Conservation (phyloP, 2,888 invertebrate genomes). For the Zhuqinia jingwanae region DNA sequence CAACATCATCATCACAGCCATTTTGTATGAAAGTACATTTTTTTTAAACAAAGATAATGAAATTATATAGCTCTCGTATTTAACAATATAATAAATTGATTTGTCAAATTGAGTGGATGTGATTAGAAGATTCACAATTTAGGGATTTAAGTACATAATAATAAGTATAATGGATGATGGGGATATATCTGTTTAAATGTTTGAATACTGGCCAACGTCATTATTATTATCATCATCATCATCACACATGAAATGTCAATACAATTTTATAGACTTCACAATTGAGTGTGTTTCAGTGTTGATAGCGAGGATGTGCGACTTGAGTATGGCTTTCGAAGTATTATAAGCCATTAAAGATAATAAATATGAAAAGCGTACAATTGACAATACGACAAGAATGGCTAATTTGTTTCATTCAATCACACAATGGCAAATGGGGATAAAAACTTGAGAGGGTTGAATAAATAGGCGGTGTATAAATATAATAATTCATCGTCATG, state of each 20-base stretch:
- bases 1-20: slow-evolving; percentile 29
- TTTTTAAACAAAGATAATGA: slow-evolving; percentile 52
- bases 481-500: slow-evolving; percentile 45
- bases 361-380: slow-evolving; percentile 7
- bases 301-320: not conserved
- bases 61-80: slow-evolving; percentile 39
- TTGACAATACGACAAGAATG: slow-evolving; percentile 31
- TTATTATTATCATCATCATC: no score
- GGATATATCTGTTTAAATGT: no score
- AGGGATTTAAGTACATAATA: slow-evolving; percentile 7
- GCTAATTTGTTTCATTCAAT: slow-evolving; percentile 42
- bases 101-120: slow-evolving; percentile 40
- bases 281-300: slow-evolving; percentile 8
- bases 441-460: slow-evolving; percentile 39
- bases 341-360: slow-evolving; percentile 27
- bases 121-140: slow-evolving; percentile 25
- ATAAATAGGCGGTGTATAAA: slow-evolving; percentile 41
- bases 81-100: slow-evolving; percentile 18
- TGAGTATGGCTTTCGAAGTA: slow-evolving; percentile 1
- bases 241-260: slow-evolving; percentile 47
- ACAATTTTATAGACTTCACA: slow-evolving; percentile 63
- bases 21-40: slow-evolving; percentile 15
- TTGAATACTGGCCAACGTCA: slow-evolving; percentile 16
- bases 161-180: not conserved
- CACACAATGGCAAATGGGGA: slow-evolving; percentile 24